Evolutionary conservation across 1,140 invertebrate genomes (phyloP).

Genomic region (Bombus difficillimus): DNA sequence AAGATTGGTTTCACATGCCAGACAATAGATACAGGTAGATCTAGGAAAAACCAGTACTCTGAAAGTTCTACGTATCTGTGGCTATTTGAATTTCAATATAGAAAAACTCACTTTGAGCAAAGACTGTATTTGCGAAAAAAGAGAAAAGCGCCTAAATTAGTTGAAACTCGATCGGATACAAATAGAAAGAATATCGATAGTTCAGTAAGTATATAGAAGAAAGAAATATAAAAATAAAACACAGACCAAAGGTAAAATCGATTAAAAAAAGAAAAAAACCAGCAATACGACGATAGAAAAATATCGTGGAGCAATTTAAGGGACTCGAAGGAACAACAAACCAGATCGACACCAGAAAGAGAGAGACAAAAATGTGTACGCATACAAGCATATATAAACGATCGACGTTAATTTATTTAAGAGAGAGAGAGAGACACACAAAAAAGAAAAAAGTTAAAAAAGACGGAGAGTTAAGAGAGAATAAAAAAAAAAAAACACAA

Average conservation of each 20-base stretch:
- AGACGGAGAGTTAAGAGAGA: constrained; percentile 7
- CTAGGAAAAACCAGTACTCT: neutral
- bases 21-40: neutral
- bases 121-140: constrained; percentile 27
- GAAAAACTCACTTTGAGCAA: constrained; percentile 5
- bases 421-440: neutral
- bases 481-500: constrained; percentile 43
- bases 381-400: constrained; percentile 21
- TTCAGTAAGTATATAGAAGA: neutral
- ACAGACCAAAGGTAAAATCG: neutral
- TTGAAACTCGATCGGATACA: neutral
- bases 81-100: neutral
- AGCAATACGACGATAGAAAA: constrained; percentile 6
- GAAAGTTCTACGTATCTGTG: constrained; percentile 9
- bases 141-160: constrained; percentile 27
- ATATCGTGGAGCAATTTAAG: neutral
- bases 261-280: neutral
- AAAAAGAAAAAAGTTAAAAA: constrained; percentile 14
- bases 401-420: neutral
- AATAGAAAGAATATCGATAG: neutral
- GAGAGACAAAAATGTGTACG: neutral
- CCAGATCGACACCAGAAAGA: neutral
- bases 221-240: too few species aligned
- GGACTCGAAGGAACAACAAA: neutral
- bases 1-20: constrained; percentile 25